Evolutionary conservation across 2,113 vertebrate genomes (phyloP).

Genomic region (Oophaga pumilio): DNA sequence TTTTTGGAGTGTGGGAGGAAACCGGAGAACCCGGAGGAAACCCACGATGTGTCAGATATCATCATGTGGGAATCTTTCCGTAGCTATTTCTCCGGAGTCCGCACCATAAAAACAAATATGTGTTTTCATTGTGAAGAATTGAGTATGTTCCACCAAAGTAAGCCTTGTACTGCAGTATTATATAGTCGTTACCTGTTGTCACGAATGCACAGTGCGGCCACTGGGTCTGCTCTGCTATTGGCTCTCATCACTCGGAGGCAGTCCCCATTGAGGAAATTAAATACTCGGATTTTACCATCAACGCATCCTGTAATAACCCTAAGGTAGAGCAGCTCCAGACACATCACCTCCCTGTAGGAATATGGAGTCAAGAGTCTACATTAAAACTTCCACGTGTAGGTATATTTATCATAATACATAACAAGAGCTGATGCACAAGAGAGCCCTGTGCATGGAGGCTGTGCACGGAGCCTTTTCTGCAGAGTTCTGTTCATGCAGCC

Average conservation of each 20-base stretch:
- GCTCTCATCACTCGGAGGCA: constrained; percentile 80
- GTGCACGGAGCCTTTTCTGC: no score
- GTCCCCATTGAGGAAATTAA: constrained; percentile 80
- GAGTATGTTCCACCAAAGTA: neutral
- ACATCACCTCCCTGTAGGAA: constrained; percentile 78
- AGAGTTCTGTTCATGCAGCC: no score
- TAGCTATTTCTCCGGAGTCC: no score
- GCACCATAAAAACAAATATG: no score
- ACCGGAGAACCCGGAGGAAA: no score
- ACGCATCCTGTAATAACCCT: constrained; percentile 84
- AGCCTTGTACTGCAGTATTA: neutral
- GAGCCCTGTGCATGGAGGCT: no score
- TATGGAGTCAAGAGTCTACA: neutral
- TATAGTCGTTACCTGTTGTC: constrained; percentile 73
- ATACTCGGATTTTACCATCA: constrained; percentile 87
- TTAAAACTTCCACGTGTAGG: neutral
- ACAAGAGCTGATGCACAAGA: no score
- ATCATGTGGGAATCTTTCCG: no score
- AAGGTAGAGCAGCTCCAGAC: constrained; percentile 80
- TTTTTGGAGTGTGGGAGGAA: no score
- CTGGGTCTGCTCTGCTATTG: constrained; percentile 66
- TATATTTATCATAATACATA: no score
- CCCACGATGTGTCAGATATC: no score
- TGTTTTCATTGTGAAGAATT: no score
- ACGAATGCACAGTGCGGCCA: constrained; percentile 73